These are phyloP conservation scores for Tyto alba DNA, from an alignment of 2,113 vertebrate genomes.

Conservation along the genomic window DNA sequence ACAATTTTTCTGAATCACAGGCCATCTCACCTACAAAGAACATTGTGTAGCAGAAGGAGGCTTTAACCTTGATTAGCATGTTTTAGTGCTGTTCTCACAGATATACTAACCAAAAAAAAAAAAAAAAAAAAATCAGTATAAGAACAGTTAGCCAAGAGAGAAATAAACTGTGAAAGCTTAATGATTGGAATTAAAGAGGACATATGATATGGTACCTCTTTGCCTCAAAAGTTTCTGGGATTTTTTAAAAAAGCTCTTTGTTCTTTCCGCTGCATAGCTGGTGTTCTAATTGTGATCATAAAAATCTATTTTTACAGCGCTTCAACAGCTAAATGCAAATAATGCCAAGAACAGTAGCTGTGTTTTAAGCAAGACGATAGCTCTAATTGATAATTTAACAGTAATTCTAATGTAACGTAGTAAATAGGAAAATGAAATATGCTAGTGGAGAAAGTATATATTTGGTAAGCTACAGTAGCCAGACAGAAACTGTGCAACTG, in stretches of 20 bases:
- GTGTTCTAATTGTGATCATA: not conserved
- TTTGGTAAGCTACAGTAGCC: not conserved
- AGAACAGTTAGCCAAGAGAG: not conserved
- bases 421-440: not conserved
- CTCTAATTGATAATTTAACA: conserved; percentile 33
- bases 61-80: not conserved
- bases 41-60: not conserved
- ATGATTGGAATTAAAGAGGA: not conserved
- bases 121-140: accelerated
- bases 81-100: not conserved
- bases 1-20: not conserved
- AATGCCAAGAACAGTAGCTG: not conserved
- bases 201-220: not conserved
- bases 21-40: not conserved
- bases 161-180: not conserved
- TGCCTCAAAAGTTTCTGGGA: not conserved
- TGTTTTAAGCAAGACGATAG: not conserved
- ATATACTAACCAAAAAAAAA: not conserved
- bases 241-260: not conserved
- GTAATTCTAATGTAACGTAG: not conserved
- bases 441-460: not conserved
- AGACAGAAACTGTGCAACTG: not conserved
- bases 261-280: not conserved
- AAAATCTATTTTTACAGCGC: not conserved
- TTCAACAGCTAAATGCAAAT: not conserved